Evolutionary conservation across 2,113 vertebrate species (phyloP).

Genomic region (Vimba vimba): DNA sequence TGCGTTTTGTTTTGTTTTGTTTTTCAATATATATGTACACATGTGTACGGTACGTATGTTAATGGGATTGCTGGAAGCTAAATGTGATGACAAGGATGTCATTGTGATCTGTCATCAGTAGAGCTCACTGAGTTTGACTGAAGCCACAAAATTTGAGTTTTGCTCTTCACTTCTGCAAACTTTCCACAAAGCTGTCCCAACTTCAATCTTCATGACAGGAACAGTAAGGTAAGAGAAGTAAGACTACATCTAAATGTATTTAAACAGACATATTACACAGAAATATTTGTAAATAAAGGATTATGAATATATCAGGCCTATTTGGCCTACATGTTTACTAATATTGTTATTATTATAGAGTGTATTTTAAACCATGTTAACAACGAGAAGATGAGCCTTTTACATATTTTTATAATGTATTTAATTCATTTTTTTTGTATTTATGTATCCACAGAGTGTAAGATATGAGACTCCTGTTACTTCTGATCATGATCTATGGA

Average conservation of each 20-base stretch:
- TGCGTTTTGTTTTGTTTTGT: not conserved
- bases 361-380: not conserved
- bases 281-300: too few species aligned
- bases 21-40: not conserved
- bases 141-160: slow-evolving; percentile 25
- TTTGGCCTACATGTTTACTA: too few species aligned
- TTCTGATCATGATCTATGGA: not conserved
- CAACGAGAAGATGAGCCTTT: not conserved
- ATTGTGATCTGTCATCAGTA: not conserved
- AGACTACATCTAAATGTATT: not conserved
- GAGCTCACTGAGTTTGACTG: not conserved
- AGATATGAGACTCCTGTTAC: not conserved
- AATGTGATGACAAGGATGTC: not conserved
- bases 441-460: not conserved
- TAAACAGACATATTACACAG: not conserved
- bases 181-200: not conserved
- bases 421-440: not conserved
- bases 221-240: not conserved
- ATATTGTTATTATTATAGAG: not conserved
- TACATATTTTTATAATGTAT: too few species aligned
- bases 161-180: not conserved
- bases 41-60: not conserved
- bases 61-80: not conserved
- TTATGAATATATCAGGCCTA: too few species aligned
- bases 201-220: not conserved